Base-by-base conservation (phyloP, 2,888 invertebrate genomes). In the Nomada ferruginata region DNA sequence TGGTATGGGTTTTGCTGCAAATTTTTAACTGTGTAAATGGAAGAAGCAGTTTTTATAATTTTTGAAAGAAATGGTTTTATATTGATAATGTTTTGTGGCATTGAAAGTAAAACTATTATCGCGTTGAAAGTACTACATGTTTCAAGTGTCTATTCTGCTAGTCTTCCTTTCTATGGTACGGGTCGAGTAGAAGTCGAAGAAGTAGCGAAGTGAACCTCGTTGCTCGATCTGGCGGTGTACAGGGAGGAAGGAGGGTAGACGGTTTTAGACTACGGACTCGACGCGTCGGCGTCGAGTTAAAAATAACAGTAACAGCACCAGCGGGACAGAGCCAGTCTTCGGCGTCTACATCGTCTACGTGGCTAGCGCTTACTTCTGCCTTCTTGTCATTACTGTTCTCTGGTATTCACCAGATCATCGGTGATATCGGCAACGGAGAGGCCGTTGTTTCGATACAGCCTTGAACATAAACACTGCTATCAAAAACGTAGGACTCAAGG, bases 271-370 rank as follows among this genome's bases (percentile, higher is more conserved):
- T 92, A 88, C 90, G 91, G 89, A 90, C 90, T 90, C 91, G 92
- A 90, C 93, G 92, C 92, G 92, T 92, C 92, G 92, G 92, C 92
- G 92, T 92, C 91, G 91, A 90, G 93, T 93, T 93, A 93, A 93
- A 93, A 93, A 93, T 93, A 93, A 92, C 93, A 91, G 92, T 91
- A 92, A 88, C 83, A 86, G 82, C 86, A 68, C 79, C 90, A 91
- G 87, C 89, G 90, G 90, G 89, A 90, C 90, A 89, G 90, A 90
- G 90, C 91, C 91, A 91, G 90, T 90, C 89, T 84, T 87, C 85
- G 84, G 68, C 88, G 79, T 88, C 84, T 76, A 81, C 87, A 79
- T 85, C 84, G 84, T 82, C 84, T 74, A 84, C 87, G 78, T 79
- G 74, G 76, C 79, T 76, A 74, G 76, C 78, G 44, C 71, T 76